phyloP scores from a whole-genome alignment of 2,888 invertebrate species.

The Caenorhabditis sp. region DNA sequence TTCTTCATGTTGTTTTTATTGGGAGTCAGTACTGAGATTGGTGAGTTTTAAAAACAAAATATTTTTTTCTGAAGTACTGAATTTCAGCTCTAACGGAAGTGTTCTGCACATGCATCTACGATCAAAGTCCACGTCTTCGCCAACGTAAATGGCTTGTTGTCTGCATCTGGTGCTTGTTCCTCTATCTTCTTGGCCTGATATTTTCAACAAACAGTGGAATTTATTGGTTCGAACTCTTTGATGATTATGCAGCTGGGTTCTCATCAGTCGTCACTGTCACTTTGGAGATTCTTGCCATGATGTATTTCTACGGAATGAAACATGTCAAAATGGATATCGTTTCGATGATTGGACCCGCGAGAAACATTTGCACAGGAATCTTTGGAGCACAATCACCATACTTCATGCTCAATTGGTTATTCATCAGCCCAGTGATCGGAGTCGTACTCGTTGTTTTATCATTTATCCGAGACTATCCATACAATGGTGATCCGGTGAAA shows the following conservation, averaged over 20 bases:
- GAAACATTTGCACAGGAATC: background rate
- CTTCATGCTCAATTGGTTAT: background rate
- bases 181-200: slow-evolving; percentile 46
- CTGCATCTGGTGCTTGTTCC: slow-evolving; percentile 35
- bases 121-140: slow-evolving; percentile 40
- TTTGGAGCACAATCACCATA: background rate
- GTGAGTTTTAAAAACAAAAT: slow-evolving; percentile 3
- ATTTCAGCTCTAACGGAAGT: slow-evolving; percentile 9
- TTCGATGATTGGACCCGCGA: background rate
- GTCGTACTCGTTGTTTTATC: slow-evolving; percentile 18
- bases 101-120: slow-evolving; percentile 51
- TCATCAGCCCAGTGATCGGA: background rate
- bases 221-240: slow-evolving; percentile 37
- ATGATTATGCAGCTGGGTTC: slow-evolving; percentile 29
- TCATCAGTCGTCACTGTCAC: background rate
- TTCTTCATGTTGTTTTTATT: slow-evolving; percentile 72
- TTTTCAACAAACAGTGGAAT: slow-evolving; percentile 42
- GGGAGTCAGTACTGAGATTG: slow-evolving; percentile 59
- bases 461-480: slow-evolving; percentile 18
- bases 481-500: slow-evolving; percentile 3
- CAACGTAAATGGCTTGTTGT: slow-evolving; percentile 38
- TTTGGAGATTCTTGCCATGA: background rate
- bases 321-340: slow-evolving; percentile 15
- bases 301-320: slow-evolving; percentile 1
- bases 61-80: background rate